Percentiles rank a stretch among this genome's conserved stretches.
phyloP scores from a whole-genome alignment of 2,797 vertebrate species.

The Gymnocypris eckloni region DNA sequence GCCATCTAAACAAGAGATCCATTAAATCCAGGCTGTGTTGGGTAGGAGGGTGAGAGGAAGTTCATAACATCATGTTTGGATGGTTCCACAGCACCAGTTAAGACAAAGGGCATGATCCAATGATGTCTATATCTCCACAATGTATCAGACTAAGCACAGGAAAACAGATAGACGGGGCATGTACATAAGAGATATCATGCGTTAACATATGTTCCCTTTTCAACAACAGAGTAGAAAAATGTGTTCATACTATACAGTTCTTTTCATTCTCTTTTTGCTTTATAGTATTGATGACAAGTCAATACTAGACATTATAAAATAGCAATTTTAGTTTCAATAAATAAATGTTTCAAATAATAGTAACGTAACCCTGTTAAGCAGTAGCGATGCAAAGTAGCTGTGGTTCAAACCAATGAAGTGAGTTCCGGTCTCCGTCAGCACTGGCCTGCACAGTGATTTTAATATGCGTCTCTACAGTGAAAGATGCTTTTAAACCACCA shows the following conservation, averaged over 20 bases:
- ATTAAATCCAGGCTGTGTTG: not conserved
- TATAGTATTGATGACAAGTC: not conserved
- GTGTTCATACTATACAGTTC: conserved; percentile 48
- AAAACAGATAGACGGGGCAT: conserved; percentile 23
- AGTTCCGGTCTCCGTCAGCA: conserved; percentile 20
- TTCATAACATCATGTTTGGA: conserved; percentile 46
- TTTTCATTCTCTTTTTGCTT: conserved; percentile 44
- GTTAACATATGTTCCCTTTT: conserved; percentile 44
- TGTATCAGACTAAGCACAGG: conserved; percentile 46
- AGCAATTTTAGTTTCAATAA: conserved; percentile 26
- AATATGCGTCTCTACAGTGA: conserved; percentile 41
- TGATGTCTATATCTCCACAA: conserved; percentile 46
- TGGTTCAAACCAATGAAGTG: conserved; percentile 11
- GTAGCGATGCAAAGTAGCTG: conserved; percentile 38
- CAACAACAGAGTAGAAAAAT: conserved; percentile 43
- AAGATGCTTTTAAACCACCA: conserved; percentile 23
- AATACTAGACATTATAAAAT: conserved; percentile 45
- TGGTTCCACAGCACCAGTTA: conserved; percentile 52
- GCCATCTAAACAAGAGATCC: conserved; percentile 11
- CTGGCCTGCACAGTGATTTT: conserved; percentile 44
- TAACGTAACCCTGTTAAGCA: conserved; percentile 55
- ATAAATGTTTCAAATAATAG: conserved; percentile 44
- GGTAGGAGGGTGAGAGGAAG: not conserved
- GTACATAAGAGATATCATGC: conserved; percentile 49
- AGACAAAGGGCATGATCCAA: conserved; percentile 45